Evolutionary conservation across 2,113 vertebrate species (phyloP).

Genomic region (Proteles cristata): DNA sequence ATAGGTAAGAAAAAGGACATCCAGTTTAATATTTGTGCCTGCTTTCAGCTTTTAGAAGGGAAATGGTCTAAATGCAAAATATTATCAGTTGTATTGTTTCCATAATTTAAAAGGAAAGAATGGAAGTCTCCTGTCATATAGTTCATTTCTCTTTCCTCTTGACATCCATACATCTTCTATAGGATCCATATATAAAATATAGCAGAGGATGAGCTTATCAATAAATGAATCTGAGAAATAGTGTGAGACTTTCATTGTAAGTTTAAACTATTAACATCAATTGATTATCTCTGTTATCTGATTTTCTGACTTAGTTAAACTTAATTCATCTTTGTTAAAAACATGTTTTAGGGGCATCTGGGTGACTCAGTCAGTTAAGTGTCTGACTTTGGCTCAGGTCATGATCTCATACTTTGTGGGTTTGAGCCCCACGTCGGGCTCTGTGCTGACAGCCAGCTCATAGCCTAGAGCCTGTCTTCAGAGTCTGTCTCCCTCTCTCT

Average conservation of each 20-base stretch:
- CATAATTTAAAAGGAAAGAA: slow-evolving; percentile 24
- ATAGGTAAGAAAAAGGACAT: background rate
- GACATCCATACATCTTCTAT: background rate
- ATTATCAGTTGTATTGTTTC: background rate
- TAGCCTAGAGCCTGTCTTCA: too few relatives aligned
- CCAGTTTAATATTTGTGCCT: background rate
- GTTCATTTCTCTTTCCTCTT: background rate
- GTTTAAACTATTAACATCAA: background rate
- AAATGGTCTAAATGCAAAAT: slow-evolving; percentile 14
- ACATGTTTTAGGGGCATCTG: background rate
- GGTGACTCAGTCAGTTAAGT: too few relatives aligned
- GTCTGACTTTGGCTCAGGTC: too few relatives aligned
- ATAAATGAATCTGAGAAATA: background rate
- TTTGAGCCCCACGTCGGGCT: too few relatives aligned
- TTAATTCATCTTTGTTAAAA: background rate
- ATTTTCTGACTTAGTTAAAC: background rate
- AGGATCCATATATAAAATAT: background rate
- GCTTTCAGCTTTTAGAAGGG: background rate
- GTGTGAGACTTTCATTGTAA: background rate
- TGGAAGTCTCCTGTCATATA: background rate
- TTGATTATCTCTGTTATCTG: background rate
- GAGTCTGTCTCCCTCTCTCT: too few relatives aligned
- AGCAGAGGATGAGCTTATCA: background rate
- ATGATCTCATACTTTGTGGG: too few relatives aligned
- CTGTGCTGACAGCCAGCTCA: too few relatives aligned